A percentile compares a stretch with the other conserved stretches of the same genome.
phyloP scores from a whole-genome alignment of 2,888 invertebrate genomes.

The Aphrophora alni region DNA sequence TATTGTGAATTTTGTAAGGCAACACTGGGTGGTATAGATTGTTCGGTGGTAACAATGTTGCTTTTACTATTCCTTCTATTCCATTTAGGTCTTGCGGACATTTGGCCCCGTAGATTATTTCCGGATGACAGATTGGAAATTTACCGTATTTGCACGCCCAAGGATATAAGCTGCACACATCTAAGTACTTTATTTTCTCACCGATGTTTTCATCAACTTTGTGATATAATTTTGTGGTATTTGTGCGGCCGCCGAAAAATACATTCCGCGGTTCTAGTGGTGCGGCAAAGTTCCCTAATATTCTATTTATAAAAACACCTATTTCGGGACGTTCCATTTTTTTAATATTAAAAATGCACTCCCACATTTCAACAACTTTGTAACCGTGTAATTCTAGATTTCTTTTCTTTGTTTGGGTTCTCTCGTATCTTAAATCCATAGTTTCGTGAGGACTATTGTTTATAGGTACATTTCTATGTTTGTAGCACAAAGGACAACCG shows the following conservation, averaged over 20 bases:
- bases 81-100: slow-evolving; percentile 1
- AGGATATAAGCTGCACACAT: slow-evolving; percentile 52
- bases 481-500: slow-evolving; percentile 34
- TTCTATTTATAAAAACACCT: not conserved
- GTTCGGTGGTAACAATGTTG: too few species aligned
- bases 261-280: not conserved
- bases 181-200: slow-evolving; percentile 50
- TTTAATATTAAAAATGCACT: slow-evolving; percentile 31
- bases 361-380: slow-evolving; percentile 39
- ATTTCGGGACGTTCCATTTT: slow-evolving; percentile 28
- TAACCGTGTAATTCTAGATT: slow-evolving; percentile 12
- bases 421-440: not conserved
- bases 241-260: slow-evolving; percentile 13
- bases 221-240: slow-evolving; percentile 41
- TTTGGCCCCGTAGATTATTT: too few species aligned
- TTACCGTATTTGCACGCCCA: slow-evolving; percentile 51
- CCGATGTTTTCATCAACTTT: slow-evolving; percentile 42
- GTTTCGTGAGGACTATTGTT: not conserved
- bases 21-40: too few species aligned
- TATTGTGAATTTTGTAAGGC: slow-evolving; percentile 47
- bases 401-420: not conserved
- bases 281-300: not conserved
- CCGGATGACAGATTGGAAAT: slow-evolving; percentile 53
- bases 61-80: slow-evolving; percentile 16
- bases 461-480: not conserved